Percentiles rank a stretch among this genome's conserved stretches.
Evolutionary conservation across 1,140 invertebrate genomes (phyloP).

Genomic region (Aphelinus certus): DNA sequence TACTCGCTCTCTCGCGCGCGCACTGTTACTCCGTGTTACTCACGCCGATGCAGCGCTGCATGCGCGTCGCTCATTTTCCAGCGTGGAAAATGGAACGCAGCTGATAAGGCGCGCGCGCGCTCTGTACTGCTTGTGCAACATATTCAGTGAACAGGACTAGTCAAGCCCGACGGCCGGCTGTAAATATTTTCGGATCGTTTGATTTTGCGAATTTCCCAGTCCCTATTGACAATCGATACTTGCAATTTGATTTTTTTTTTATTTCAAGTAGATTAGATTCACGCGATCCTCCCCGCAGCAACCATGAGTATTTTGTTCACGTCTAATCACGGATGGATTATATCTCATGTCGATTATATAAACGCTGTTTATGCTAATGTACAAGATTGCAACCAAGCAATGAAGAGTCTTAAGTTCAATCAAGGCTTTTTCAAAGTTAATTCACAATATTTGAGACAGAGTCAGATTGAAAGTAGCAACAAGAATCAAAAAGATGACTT

Average conservation of each 20-base stretch:
- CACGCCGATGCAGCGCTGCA: too few species aligned
- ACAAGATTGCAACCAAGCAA: constrained; percentile 21
- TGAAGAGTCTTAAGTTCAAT: constrained; percentile 46
- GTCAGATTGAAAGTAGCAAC: constrained; percentile 44
- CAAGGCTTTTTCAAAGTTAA: constrained; percentile 53
- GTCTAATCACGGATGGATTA: constrained; percentile 52
- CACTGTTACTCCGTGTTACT: too few species aligned
- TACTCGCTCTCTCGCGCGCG: too few species aligned
- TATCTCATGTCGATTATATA: constrained; percentile 55
- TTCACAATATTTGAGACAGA: constrained; percentile 52
- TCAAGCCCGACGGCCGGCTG: neutral
- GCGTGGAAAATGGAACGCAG: too few species aligned
- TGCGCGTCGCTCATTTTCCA: too few species aligned
- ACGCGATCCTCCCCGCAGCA: neutral
- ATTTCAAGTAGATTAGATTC: neutral
- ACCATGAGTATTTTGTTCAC: constrained; percentile 52
- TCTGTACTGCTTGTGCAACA: neutral
- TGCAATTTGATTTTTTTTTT: neutral
- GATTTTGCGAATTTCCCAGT: neutral
- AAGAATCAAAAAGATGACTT: constrained; percentile 16
- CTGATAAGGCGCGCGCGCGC: too few species aligned
- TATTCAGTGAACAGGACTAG: neutral
- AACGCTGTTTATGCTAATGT: constrained; percentile 51
- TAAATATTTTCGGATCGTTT: neutral
- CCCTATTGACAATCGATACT: neutral